A percentile compares a stretch with the other conserved stretches of the same genome.
Evolutionary conservation across 2,888 invertebrate species (phyloP).

Genomic region (Microctonus brassicae): DNA sequence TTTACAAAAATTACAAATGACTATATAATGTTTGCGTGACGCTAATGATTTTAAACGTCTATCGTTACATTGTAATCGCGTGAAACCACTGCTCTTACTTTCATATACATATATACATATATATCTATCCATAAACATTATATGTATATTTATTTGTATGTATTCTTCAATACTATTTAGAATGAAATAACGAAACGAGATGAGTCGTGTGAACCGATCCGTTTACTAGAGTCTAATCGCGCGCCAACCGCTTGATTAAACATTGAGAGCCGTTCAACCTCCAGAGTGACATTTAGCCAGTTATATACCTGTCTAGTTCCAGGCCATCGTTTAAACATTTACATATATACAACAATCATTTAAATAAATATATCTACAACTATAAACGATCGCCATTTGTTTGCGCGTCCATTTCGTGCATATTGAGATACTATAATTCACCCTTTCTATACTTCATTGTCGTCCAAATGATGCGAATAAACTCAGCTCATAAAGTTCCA

Average conservation of each 20-base stretch:
- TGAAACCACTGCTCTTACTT: neutral
- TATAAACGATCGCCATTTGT: slow-evolving; percentile 26
- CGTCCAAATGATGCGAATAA: slow-evolving; percentile 28
- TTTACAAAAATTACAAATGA: neutral
- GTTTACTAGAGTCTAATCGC: slow-evolving; percentile 29
- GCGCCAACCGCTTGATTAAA: slow-evolving; percentile 53
- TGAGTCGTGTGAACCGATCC: slow-evolving; percentile 64
- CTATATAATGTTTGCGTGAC: slow-evolving; percentile 58
- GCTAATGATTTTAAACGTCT: slow-evolving; percentile 54
- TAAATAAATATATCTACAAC: neutral
- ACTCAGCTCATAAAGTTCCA: slow-evolving; percentile 10
- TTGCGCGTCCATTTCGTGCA: neutral
- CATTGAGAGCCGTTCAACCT: slow-evolving; percentile 44
- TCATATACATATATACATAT: neutral
- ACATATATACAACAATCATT: neutral
- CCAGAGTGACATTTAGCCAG: slow-evolving; percentile 62
- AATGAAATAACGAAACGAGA: slow-evolving; percentile 55
- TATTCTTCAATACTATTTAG: no score
- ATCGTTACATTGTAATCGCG: slow-evolving; percentile 1
- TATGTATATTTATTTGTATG: no score
- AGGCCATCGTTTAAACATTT: slow-evolving; percentile 45
- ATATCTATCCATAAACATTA: no score
- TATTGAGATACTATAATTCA: slow-evolving; percentile 1
- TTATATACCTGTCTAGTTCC: slow-evolving; percentile 54
- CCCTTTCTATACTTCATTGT: slow-evolving; percentile 37